Percentiles rank a stretch among this genome's conserved stretches.
Evolutionary conservation across 2,797 vertebrate genomes (phyloP).

Genomic region (Parauchenoglanis ngamensis): DNA sequence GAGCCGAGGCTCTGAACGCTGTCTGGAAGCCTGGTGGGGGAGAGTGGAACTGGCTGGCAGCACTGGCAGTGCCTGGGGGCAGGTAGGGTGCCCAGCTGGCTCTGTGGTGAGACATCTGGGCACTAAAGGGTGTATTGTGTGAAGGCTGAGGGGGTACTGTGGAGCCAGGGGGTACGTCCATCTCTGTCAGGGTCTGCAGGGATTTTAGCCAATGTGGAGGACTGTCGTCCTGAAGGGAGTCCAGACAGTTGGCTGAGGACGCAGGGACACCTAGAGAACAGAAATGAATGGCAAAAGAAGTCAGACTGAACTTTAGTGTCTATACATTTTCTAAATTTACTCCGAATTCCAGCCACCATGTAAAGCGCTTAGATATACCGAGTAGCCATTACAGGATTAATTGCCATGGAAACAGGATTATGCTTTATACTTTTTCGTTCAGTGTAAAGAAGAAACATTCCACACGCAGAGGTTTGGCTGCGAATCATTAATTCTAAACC

Average conservation of each 20-base stretch:
- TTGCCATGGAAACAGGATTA: conserved; percentile 36
- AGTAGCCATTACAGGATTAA: conserved; percentile 43
- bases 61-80: conserved; percentile 73
- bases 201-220: conserved; percentile 95
- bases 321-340: neutral
- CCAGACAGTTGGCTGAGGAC: conserved; percentile 87
- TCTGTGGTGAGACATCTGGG: conserved; percentile 88
- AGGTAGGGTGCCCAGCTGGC: conserved; percentile 85
- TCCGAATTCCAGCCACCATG: conserved; percentile 18
- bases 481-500: conserved; percentile 55
- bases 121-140: conserved; percentile 78
- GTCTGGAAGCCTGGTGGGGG: conserved; percentile 93
- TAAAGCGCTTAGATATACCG: conserved; percentile 26
- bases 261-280: conserved; percentile 81
- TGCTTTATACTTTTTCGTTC: conserved; percentile 27
- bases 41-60: conserved; percentile 83
- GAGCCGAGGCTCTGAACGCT: conserved; percentile 88
- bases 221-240: conserved; percentile 91
- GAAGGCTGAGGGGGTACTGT: conserved; percentile 73
- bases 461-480: conserved; percentile 37
- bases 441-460: conserved; percentile 46
- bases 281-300: neutral
- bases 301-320: neutral
- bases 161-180: conserved; percentile 82
- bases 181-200: conserved; percentile 90